Evolutionary conservation across 2,888 invertebrate genomes (phyloP).

Genomic region (Ectemnius cavifrons): DNA sequence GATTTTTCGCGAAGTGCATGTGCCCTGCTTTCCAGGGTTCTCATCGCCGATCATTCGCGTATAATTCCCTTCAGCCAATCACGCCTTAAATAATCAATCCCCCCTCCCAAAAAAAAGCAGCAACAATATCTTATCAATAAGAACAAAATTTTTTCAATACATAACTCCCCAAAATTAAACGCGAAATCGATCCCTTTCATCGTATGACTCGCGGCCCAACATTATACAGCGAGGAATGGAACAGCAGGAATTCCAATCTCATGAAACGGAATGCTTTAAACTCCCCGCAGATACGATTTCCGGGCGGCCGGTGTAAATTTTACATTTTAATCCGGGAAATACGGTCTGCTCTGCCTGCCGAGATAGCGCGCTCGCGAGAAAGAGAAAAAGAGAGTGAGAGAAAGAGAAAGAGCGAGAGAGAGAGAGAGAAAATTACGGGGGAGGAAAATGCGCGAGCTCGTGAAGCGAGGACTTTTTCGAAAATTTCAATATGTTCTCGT

Average conservation of each 20-base stretch:
- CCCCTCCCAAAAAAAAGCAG: too few relatives aligned
- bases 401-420: background rate
- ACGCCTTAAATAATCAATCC: conserved; percentile 6
- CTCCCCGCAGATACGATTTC: conserved; percentile 9
- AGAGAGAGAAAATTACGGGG: background rate
- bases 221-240: too few relatives aligned
- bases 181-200: too few relatives aligned
- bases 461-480: conserved; percentile 13
- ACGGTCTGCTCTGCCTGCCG: background rate
- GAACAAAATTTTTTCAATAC: too few relatives aligned
- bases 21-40: too few relatives aligned
- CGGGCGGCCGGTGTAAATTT: conserved; percentile 4
- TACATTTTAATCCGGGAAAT: conserved; percentile 4
- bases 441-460: conserved; percentile 7
- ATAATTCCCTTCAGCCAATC: background rate
- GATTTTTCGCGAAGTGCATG: conserved; percentile 44
- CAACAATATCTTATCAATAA: too few relatives aligned
- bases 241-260: too few relatives aligned
- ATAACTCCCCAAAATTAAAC: too few relatives aligned
- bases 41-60: too few relatives aligned
- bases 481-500: conserved; percentile 21
- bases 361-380: background rate
- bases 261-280: background rate
- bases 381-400: too few relatives aligned
- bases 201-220: too few relatives aligned